These are phyloP conservation scores for Semnornis frantzii DNA, from an alignment of 2,113 vertebrate genomes.

Conservation along the genomic window DNA sequence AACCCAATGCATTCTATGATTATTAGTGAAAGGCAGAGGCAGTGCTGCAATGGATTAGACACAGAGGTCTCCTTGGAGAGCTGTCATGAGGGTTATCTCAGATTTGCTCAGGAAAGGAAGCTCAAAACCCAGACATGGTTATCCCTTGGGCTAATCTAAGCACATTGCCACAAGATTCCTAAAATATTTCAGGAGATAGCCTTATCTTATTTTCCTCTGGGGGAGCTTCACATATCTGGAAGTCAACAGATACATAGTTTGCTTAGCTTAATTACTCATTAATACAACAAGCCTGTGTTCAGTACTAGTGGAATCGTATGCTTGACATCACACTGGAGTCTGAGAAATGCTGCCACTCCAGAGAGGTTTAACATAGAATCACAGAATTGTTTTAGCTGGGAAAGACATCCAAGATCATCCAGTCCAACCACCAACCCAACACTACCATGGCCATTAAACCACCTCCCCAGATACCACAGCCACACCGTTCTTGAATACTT, in stretches of 20 bases:
- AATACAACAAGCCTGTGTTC: neutral
- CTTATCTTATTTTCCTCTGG: slow-evolving; percentile 11
- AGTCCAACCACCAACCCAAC: too few species aligned
- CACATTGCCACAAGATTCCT: neutral
- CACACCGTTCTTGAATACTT: neutral
- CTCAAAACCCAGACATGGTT: neutral
- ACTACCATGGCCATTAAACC: too few species aligned
- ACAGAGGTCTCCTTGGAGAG: neutral
- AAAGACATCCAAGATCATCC: too few species aligned
- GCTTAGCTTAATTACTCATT: neutral
- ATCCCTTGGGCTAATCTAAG: neutral
- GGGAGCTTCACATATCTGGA: neutral
- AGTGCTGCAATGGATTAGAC: neutral
- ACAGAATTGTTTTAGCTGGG: too few species aligned
- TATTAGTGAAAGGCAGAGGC: neutral
- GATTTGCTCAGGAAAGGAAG: neutral
- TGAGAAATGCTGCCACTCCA: neutral
- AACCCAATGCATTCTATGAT: neutral
- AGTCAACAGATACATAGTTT: neutral
- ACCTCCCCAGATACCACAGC: too few species aligned
- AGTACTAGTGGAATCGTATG: neutral
- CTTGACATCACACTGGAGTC: neutral
- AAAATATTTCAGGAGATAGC: slow-evolving; percentile 9
- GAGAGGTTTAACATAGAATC: neutral
- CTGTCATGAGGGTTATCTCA: neutral